phyloP scores from a whole-genome alignment of 2,113 vertebrate genomes.

The Tenrec ecaudatus region DNA sequence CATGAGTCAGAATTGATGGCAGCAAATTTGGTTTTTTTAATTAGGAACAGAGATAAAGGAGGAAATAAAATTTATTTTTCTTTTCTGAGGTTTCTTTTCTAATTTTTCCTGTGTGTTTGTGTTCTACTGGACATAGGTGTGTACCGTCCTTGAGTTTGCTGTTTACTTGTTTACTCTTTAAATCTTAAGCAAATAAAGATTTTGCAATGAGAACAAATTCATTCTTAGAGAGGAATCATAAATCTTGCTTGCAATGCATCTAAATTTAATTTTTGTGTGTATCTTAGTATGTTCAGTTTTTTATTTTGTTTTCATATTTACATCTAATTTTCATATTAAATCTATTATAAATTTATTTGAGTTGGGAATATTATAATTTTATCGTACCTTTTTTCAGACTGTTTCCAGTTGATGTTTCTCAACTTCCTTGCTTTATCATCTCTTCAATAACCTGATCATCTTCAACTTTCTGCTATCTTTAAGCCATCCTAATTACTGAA shows the following conservation, averaged over 20 bases:
- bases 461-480: background rate
- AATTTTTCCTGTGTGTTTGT: background rate
- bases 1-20: no score
- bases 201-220: background rate
- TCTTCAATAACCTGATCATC: background rate
- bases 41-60: no score
- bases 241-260: background rate
- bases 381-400: background rate
- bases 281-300: background rate
- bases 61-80: background rate
- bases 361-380: background rate
- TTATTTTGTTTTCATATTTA: background rate
- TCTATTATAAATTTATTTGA: background rate
- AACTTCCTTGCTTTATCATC: background rate
- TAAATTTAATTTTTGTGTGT: background rate
- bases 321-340: background rate
- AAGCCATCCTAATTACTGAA: background rate
- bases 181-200: background rate
- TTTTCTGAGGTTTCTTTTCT: no score
- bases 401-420: background rate
- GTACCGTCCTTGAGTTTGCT: background rate
- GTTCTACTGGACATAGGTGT: background rate
- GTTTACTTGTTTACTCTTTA: constrained; percentile 16
- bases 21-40: no score
- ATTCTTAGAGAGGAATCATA: background rate